Percentiles rank a stretch among this genome's conserved stretches.
Evolutionary conservation across 1,140 invertebrate genomes (phyloP).

Genomic region (Neodiprion fabricii): DNA sequence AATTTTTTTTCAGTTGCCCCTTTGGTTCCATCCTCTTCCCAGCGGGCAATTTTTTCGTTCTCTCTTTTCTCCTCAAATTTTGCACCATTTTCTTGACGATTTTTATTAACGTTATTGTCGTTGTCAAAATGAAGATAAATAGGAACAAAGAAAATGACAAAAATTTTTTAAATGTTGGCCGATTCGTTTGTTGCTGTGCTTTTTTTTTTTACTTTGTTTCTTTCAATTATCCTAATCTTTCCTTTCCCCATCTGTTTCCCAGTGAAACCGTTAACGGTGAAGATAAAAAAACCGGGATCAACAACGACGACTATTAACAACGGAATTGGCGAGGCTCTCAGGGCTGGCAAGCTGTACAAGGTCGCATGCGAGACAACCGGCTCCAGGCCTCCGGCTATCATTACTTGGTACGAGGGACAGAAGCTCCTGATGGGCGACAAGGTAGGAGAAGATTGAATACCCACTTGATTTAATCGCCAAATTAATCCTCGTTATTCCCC

Average conservation of each 20-base stretch:
- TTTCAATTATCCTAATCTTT: constrained; percentile 10
- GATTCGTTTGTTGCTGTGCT: too few relatives aligned
- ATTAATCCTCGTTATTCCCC: too few relatives aligned
- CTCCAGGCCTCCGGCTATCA: constrained; percentile 82
- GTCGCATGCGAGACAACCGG: constrained; percentile 83
- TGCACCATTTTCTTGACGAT: too few relatives aligned
- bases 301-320: constrained; percentile 39
- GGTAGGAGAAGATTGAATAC: constrained; percentile 56
- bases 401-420: constrained; percentile 87
- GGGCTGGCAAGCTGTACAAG: constrained; percentile 79
- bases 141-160: too few relatives aligned
- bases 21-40: background rate
- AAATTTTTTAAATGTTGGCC: too few relatives aligned
- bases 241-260: constrained; percentile 34
- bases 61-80: background rate
- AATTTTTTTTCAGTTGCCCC: background rate
- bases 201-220: background rate
- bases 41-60: background rate
- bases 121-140: too few relatives aligned
- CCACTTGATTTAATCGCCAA: too few relatives aligned
- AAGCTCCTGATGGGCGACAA: constrained; percentile 77
- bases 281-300: constrained; percentile 69
- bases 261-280: constrained; percentile 83
- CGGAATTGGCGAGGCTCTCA: constrained; percentile 57
- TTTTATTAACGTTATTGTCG: too few relatives aligned